Percentiles rank a stretch among this genome's conserved stretches.
phyloP scores from a whole-genome alignment of 2,797 vertebrate species.

The Euthynnus affinis region DNA sequence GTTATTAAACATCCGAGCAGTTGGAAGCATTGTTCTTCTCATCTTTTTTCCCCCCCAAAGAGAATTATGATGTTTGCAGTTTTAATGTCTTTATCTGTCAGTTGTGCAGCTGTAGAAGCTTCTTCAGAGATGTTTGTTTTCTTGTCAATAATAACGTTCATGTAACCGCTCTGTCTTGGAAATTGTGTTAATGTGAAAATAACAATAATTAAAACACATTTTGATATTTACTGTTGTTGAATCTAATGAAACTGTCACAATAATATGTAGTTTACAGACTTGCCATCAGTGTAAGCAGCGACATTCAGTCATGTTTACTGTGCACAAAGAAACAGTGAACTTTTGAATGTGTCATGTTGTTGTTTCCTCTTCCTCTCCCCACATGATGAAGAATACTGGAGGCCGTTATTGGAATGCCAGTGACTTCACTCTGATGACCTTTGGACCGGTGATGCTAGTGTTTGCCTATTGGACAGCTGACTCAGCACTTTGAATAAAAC shows the following conservation, averaged over 20 bases:
- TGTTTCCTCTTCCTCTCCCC: neutral
- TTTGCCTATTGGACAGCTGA: conserved; percentile 44
- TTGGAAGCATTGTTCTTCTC: no score
- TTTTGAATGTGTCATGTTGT: neutral
- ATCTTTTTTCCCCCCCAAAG: no score
- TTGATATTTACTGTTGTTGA: neutral
- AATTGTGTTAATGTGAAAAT: no score
- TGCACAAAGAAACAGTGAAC: neutral
- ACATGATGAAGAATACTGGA: neutral
- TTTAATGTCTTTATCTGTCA: no score
- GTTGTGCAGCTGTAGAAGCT: no score
- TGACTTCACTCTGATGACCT: conserved; percentile 26
- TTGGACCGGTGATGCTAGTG: neutral
- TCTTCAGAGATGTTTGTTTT: no score
- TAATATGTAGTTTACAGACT: neutral
- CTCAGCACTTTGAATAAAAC: conserved; percentile 71
- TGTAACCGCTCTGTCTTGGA: no score
- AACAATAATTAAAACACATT: neutral
- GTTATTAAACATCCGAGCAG: neutral
- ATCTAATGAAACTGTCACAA: neutral
- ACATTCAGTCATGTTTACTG: neutral
- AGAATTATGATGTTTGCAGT: no score
- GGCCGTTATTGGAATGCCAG: neutral
- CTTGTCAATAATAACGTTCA: no score
- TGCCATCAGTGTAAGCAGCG: neutral